phyloP scores from a whole-genome alignment of 2,888 invertebrate species.

The Orthosia incerta region DNA sequence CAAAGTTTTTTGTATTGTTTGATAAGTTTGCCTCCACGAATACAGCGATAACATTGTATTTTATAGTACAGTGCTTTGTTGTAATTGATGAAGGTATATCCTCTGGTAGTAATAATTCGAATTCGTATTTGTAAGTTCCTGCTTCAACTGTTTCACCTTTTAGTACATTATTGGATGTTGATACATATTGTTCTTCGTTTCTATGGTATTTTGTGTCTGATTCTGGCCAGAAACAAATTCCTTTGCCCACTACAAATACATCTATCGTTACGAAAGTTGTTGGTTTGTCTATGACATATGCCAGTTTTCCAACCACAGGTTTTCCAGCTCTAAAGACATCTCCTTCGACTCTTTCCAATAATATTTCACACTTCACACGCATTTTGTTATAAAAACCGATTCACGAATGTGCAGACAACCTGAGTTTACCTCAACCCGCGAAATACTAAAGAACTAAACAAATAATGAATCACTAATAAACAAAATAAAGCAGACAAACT shows the following conservation, averaged over 20 bases:
- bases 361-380: constrained; percentile 7
- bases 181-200: constrained; percentile 13
- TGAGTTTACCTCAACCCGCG: background rate
- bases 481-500: background rate
- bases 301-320: constrained; percentile 1
- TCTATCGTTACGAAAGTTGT: constrained; percentile 18
- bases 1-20: constrained; percentile 7
- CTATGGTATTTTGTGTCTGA: constrained; percentile 2
- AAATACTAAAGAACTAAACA: background rate
- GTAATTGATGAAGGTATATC: constrained; percentile 16
- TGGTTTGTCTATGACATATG: constrained; percentile 1
- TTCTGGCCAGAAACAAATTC: constrained; percentile 10
- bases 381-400: background rate
- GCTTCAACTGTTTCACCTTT: constrained; percentile 1
- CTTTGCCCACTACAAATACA: constrained; percentile 12
- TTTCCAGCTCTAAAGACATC: constrained; percentile 9
- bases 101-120: constrained; percentile 6
- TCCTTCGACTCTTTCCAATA: constrained; percentile 4
- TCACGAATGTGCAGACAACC: background rate
- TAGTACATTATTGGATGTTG: background rate
- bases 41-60: constrained; percentile 5
- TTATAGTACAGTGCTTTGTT: constrained; percentile 9
- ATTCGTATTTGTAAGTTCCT: background rate
- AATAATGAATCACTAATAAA: background rate
- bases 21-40: constrained; percentile 5